Base-by-base conservation (phyloP, 2,113 vertebrate genomes). In the Lontra canadensis region DNA sequence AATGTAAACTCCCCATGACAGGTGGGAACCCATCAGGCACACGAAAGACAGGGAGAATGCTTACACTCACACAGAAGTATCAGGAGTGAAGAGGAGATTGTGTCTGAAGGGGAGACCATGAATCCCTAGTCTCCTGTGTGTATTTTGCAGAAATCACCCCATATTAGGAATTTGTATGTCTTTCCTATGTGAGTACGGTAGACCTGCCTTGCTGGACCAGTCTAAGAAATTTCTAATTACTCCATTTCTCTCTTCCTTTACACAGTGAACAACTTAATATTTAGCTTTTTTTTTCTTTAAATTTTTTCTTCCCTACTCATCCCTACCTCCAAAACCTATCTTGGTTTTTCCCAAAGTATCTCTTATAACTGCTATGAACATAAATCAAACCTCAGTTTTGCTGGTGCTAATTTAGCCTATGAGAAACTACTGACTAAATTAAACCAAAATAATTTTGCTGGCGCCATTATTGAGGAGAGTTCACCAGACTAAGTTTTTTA, bases 381-480 rank as follows among this genome's bases (percentile, higher is more conserved):
- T 39, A 91, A 78, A 39, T 4, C 42, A 23, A 92, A 94, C 23
- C 21, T 90, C 34, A 34, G 57, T 18, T 93, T n/a, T 87, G 49
- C 14, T 76, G 26, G 57, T 90, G 26, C 80, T 57, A 86, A 73
- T 86, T 91, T 71, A 63, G 31, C 15, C 44, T 88, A 65, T 3
- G 47, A 82, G 49, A 93, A 94, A 73, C 42, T 25, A 81, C 34
- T 61, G 67, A 65, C 25, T 36, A 92, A 81, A 81, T 39, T 55
- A 94, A 96, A 74, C 6, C 18, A 73, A 97, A 93, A 47, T 61
- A 89, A 69, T 36, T 65, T 44, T 76, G 63, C 80, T 74, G 20
- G 23, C 6, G 47, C 87, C 65, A 89, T 84, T 87, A 84, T 42
- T 31, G 52, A 94, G 36, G 17, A 92, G 34, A 76, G 4, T 59